phyloP scores from a whole-genome alignment of 1,140 invertebrate genomes.

The Neotoxoptera formosana region DNA sequence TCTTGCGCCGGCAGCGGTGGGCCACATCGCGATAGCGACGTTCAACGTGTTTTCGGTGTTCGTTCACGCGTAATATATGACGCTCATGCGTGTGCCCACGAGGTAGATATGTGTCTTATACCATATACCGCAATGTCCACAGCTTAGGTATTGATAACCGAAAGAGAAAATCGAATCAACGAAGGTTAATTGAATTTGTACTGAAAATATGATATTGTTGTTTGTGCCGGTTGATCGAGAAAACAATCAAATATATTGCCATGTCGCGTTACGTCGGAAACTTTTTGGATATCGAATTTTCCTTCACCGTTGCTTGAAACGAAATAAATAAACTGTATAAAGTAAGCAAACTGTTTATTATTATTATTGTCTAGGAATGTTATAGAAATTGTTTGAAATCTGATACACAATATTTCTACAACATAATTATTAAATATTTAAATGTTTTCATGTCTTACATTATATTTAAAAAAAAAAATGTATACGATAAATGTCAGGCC shows the following conservation, averaged over 20 bases:
- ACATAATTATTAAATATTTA: neutral
- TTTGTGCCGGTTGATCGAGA: neutral
- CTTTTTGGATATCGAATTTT: neutral
- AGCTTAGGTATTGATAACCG: neutral
- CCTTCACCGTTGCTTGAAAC: neutral
- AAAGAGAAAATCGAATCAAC: neutral
- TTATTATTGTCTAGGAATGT: neutral
- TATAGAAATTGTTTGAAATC: neutral
- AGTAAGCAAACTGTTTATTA: neutral
- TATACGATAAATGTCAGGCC: neutral
- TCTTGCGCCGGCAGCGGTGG: neutral
- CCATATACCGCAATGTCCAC: neutral
- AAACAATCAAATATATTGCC: neutral
- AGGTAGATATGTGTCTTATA: neutral
- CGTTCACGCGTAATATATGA: too few species aligned
- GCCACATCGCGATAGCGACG: too few species aligned
- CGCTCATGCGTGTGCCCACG: neutral
- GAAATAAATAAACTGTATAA: too few species aligned
- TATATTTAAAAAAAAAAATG: neutral
- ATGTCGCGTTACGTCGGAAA: neutral
- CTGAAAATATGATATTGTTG: slow-evolving; percentile 11
- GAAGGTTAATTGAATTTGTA: neutral
- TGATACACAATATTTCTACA: neutral
- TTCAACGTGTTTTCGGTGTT: too few species aligned
- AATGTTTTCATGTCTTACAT: neutral